Conservation (phyloP, 2,797 vertebrate species). For the Characodon lateralis region DNA sequence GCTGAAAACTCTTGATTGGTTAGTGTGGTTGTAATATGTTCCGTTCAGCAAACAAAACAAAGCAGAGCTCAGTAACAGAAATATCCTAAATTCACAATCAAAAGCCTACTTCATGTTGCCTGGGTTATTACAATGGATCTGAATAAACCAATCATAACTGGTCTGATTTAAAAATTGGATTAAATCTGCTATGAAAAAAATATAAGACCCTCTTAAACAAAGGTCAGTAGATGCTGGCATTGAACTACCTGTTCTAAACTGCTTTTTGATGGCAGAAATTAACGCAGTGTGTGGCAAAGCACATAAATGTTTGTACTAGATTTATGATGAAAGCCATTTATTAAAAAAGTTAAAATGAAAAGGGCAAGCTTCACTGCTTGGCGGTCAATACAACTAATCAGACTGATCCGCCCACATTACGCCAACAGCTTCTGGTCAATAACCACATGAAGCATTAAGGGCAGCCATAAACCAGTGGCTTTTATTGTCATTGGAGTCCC, state of each 20-base stretch:
- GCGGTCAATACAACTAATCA: constrained; percentile 56
- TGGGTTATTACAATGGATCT: too few species aligned
- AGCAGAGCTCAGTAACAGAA: too few species aligned
- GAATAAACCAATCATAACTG: too few species aligned
- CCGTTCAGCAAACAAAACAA: too few species aligned
- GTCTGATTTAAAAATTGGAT: background rate
- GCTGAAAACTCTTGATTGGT: too few species aligned
- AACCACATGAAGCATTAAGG: constrained; percentile 52
- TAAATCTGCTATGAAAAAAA: background rate
- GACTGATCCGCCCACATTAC: constrained; percentile 48
- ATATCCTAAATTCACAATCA: too few species aligned
- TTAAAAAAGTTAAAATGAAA: constrained; percentile 20
- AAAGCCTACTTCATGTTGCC: too few species aligned
- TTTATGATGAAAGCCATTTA: background rate
- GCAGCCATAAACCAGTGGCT: constrained; percentile 44
- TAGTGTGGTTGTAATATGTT: too few species aligned
- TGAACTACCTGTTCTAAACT: constrained; percentile 12
- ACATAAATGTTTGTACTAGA: background rate
- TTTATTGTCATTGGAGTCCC: constrained; percentile 36
- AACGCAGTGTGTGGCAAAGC: constrained; percentile 15
- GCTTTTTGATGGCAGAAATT: constrained; percentile 1
- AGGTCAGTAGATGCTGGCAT: background rate
- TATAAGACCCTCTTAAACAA: background rate
- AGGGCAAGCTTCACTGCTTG: constrained; percentile 28
- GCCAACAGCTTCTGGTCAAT: constrained; percentile 56